Evolutionary conservation across 2,888 invertebrate genomes (phyloP).

Genomic region (Cylloceria caligata): DNA sequence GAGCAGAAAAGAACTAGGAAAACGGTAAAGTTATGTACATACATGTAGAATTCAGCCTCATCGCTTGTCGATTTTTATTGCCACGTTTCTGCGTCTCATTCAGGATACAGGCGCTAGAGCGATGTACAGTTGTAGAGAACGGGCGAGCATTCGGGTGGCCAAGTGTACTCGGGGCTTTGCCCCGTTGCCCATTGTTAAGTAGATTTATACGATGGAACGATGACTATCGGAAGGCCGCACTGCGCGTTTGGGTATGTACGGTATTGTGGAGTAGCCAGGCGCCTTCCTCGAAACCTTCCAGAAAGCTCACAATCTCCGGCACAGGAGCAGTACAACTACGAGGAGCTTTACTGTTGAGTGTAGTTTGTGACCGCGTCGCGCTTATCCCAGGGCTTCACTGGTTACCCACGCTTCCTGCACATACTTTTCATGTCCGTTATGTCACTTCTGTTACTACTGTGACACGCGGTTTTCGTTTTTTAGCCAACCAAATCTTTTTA

Average conservation of each 20-base stretch:
- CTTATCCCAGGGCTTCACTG: conserved; percentile 29
- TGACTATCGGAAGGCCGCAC: conserved; percentile 74
- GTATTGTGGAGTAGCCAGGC: conserved; percentile 9
- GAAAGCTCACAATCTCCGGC: conserved; percentile 15
- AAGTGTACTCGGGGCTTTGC: conserved; percentile 34
- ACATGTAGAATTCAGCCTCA: neutral
- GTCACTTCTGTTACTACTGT: conserved; percentile 4
- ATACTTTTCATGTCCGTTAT: conserved; percentile 3
- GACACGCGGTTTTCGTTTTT: neutral
- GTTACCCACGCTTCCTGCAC: conserved; percentile 26
- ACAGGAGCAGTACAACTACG: neutral
- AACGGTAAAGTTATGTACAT: neutral
- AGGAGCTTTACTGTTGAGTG: conserved; percentile 11
- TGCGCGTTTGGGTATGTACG: conserved; percentile 38
- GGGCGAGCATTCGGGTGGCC: conserved; percentile 27
- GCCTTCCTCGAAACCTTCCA: conserved; percentile 15
- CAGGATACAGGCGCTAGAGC: conserved; percentile 10
- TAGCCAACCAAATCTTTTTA: neutral
- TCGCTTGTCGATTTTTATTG: conserved; percentile 72
- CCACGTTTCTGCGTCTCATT: conserved; percentile 50
- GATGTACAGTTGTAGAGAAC: conserved; percentile 4
- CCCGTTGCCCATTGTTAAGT: conserved; percentile 73
- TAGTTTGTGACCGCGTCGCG: conserved; percentile 7
- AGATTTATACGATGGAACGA: conserved; percentile 76
- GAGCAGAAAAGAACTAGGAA: neutral